Base-by-base conservation (phyloP, 1,140 invertebrate genomes). In the Paraescarpia echinospica region DNA sequence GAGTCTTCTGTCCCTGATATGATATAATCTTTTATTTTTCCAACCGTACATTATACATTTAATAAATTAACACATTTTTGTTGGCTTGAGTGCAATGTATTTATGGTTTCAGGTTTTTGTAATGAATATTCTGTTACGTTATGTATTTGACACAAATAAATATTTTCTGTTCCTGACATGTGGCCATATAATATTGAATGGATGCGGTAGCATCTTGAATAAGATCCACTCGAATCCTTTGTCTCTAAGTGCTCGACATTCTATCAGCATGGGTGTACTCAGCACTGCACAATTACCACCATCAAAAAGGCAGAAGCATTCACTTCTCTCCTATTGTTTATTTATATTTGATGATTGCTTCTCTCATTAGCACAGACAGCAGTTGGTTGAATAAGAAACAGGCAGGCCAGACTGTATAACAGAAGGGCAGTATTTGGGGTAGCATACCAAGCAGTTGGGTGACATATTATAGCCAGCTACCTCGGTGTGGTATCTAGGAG, bases 291-390 rank as follows among this genome's bases (percentile, higher is more conserved):
- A 77, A 77, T 77, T 77, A 77, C 59, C 8, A 77, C 59, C 59
- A 77, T 77, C 59, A 77, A 77, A 77, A 14, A 77, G 59, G 22
- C 59, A 77, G 59, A 77, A 77, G 22, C 59, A 31, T 90, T 90
- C 90, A 90, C 35, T 90, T 90, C 35, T 90, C 34, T 90, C 90
- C 34, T 34, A 90, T 90, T 22, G 90, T 90, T 77, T 31, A 90
- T 34, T 31, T 90, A 90, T 41, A 90, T 90, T 90, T 90, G 27
- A 77, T 77, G 59, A 77, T 77, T 77, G 59, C 59, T 27, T 2
- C 59, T 77, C 59, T 77, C 59, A 77, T 77, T 77, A 77, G 59
- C 59, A 77, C 59, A 77, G 59, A 2, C 59, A 77, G 14, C 59
- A 22, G 22, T 27, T 12, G 59, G n/a, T n/a, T n/a, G n/a, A n/a